Evolutionary conservation across 2,113 vertebrate genomes (phyloP), one percentile per base, ranked within the genome.

Genomic region (Herpetotheres cachinnans): DNA sequence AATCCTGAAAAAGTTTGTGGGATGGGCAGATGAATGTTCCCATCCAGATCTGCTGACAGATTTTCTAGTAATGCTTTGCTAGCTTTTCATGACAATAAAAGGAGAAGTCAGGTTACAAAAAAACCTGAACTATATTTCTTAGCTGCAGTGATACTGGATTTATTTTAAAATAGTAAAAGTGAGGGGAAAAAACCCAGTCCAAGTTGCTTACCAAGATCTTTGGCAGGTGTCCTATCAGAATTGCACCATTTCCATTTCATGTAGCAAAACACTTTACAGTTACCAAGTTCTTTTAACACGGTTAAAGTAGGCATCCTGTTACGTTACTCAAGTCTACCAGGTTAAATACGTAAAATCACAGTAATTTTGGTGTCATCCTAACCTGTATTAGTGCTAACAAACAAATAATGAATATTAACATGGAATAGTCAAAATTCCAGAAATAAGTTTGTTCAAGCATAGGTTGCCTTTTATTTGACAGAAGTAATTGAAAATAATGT

Each of bases 161-260:
- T 70, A 56, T 73, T 94, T 82, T 49, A 55, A 82, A 90, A 62
- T 70, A 79, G 46, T 90, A 21, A 46, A 94, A 74, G 7, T n/a
- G 58, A 21, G 14, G 10, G 5, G 4, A 2, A 20, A 66, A 86
- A 77, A 3, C 0, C 1, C 30, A 50, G 13, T 59, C 12, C 29
- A 86, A 46, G 73, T 72, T 49, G 67, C 9, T 85, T 82, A 50
- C 17, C 21, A 52, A 63, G 36, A 30, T 77, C 42, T 73, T 79
- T 54, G 16, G 26, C n/a, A 83, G 20, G n/a, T 83, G 11, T 77
- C 20, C 3, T 70, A 30, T 46, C 62, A 88, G 55, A 86, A 78
- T 27, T 44, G 16, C 32, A 66, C 30, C 7, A 6, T 86, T 93
- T 86, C 40, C 7, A 16, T 79, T 87, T 82, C 87, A 54, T 15